Percentiles rank a stretch among this genome's conserved stretches.
Evolutionary conservation across 2,113 vertebrate genomes (phyloP).

Genomic region (Mesembrinibis cayennensis): DNA sequence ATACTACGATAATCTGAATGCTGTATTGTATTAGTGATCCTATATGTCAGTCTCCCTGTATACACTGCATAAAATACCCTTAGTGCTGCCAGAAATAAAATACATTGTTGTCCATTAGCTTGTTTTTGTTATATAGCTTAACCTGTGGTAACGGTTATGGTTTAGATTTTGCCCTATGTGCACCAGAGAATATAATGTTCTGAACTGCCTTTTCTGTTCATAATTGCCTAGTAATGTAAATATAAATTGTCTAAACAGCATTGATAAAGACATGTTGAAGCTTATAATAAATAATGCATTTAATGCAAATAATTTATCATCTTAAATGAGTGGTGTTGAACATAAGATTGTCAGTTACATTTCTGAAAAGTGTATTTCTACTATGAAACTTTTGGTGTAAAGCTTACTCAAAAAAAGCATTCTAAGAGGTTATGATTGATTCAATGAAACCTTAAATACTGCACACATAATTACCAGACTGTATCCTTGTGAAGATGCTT

Average conservation of each 20-base stretch:
- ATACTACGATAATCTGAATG: neutral
- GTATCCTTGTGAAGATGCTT: neutral
- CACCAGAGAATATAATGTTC: neutral
- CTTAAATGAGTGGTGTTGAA: neutral
- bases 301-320: conserved; percentile 9
- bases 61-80: neutral
- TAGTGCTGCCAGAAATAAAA: neutral
- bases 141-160: neutral
- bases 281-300: conserved; percentile 31
- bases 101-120: neutral
- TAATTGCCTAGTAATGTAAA: neutral
- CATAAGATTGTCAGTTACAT: neutral
- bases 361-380: neutral
- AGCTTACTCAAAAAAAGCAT: neutral
- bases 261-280: neutral
- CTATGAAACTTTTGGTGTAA: neutral
- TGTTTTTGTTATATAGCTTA: neutral
- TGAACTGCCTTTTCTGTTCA: neutral
- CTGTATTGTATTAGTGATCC: neutral
- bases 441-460: neutral
- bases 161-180: neutral
- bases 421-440: neutral
- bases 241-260: neutral
- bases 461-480: neutral
- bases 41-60: neutral